These are phyloP conservation scores for Melanocharis versteri DNA, from an alignment of 2,113 vertebrate species.

Conservation along the genomic window DNA sequence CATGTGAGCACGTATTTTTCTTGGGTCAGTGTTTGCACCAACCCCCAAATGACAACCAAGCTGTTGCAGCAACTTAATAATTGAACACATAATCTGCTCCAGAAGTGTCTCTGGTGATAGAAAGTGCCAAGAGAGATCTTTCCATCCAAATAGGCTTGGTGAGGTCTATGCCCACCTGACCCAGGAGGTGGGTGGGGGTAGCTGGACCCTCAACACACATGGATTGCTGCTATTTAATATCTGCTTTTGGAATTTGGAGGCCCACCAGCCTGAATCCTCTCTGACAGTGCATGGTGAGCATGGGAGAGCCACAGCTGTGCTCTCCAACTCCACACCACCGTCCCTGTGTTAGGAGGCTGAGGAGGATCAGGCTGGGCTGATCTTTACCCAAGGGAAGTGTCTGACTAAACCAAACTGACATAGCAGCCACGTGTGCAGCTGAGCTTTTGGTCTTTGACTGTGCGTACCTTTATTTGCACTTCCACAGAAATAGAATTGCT, in stretches of 20 bases:
- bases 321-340: background rate
- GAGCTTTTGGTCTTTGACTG: background rate
- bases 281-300: background rate
- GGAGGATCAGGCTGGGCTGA: background rate
- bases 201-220: rapidly evolving
- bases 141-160: background rate
- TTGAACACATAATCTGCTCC: background rate
- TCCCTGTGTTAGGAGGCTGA: background rate
- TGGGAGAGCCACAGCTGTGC: rapidly evolving
- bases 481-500: background rate
- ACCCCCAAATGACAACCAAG: background rate
- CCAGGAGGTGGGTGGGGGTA: background rate
- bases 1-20: too few species aligned
- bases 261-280: background rate
- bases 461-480: background rate
- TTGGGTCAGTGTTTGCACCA: background rate
- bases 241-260: background rate
- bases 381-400: background rate
- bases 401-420: background rate
- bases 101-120: background rate
- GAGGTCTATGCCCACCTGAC: background rate
- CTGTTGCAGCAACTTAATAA: background rate
- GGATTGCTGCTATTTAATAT: background rate
- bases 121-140: background rate
- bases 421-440: rapidly evolving